These are phyloP conservation scores for Pomacea canaliculata DNA, from an alignment of 2,888 invertebrate species.

Conservation along the genomic window DNA sequence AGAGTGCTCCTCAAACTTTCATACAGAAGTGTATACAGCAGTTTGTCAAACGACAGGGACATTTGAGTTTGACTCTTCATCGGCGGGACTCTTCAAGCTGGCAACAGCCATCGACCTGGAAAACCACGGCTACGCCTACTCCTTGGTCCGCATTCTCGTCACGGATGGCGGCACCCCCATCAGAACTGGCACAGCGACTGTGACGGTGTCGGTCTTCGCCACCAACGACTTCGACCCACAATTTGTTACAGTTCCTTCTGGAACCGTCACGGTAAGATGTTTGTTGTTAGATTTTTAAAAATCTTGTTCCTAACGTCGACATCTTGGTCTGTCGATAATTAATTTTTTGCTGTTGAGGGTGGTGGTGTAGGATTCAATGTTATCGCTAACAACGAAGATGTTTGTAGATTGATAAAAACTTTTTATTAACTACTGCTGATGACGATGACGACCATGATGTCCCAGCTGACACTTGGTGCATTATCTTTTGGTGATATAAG, in stretches of 20 bases:
- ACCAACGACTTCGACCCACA: constrained; percentile 36
- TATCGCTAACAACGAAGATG: no score
- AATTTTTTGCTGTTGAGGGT: no score
- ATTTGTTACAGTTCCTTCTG: constrained; percentile 19
- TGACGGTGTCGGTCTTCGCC: constrained; percentile 29
- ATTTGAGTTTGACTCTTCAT: constrained; percentile 20
- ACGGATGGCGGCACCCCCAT: constrained; percentile 28
- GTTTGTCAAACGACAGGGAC: constrained; percentile 1
- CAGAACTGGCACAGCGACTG: constrained; percentile 28
- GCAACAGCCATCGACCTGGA: constrained; percentile 33
- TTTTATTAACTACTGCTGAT: no score
- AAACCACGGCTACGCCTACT: constrained; percentile 15
- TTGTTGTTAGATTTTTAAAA: not conserved
- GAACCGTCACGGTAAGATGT: constrained; percentile 3
- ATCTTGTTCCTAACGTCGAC: no score
- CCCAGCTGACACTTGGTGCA: no score
- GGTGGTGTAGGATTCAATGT: no score
- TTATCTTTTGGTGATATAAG: no score
- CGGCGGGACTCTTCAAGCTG: constrained; percentile 22
- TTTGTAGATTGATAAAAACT: no score
- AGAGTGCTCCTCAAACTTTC: no score
- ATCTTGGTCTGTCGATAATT: no score
- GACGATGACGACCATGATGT: no score
- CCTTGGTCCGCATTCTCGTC: constrained; percentile 28
- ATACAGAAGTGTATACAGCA: no score